Percentiles rank a stretch among this genome's conserved stretches.
These are phyloP conservation scores for Heliconius charithonia DNA, from an alignment of 2,888 invertebrate genomes.

Conservation along the genomic window DNA sequence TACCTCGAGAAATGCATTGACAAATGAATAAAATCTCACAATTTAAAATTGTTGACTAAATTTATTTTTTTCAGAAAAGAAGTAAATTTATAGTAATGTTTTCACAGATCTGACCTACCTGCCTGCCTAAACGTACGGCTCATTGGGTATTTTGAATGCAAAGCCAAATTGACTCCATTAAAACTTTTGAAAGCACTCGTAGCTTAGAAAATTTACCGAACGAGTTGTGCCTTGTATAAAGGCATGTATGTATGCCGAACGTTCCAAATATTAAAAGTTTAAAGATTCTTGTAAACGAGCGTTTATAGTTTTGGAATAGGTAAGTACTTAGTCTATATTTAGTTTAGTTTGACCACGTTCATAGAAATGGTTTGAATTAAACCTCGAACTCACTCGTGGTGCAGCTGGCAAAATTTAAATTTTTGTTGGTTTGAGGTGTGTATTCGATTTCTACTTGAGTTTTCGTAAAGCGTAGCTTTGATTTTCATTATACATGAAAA, in stretches of 20 bases:
- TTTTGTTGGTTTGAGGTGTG: not conserved
- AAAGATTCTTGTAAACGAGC: slow-evolving; percentile 65
- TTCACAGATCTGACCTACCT: slow-evolving; percentile 65
- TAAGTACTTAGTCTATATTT: slow-evolving; percentile 21
- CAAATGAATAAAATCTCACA: not conserved
- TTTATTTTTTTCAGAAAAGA: not conserved
- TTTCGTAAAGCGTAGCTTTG: not conserved
- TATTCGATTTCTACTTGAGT: not conserved
- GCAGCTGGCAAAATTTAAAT: not conserved
- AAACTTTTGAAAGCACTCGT: slow-evolving; percentile 81
- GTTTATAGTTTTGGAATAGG: slow-evolving; percentile 36
- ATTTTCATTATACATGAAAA: too few species aligned
- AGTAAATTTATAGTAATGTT: slow-evolving; percentile 56
- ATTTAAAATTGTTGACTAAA: not conserved
- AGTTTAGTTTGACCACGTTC: not conserved
- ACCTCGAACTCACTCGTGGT: not conserved
- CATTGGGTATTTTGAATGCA: slow-evolving; percentile 79
- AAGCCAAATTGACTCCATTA: slow-evolving; percentile 82
- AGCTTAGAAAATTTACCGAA: slow-evolving; percentile 81
- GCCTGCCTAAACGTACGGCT: slow-evolving; percentile 64
- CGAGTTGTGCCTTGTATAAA: slow-evolving; percentile 77
- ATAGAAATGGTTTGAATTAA: not conserved
- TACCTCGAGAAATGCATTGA: not conserved
- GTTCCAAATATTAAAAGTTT: slow-evolving; percentile 70
- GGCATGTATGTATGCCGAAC: slow-evolving; percentile 68